Percentiles rank a stretch among this genome's conserved stretches.
phyloP scores from a whole-genome alignment of 2,888 invertebrate species.

The Ormyrus labotus region DNA sequence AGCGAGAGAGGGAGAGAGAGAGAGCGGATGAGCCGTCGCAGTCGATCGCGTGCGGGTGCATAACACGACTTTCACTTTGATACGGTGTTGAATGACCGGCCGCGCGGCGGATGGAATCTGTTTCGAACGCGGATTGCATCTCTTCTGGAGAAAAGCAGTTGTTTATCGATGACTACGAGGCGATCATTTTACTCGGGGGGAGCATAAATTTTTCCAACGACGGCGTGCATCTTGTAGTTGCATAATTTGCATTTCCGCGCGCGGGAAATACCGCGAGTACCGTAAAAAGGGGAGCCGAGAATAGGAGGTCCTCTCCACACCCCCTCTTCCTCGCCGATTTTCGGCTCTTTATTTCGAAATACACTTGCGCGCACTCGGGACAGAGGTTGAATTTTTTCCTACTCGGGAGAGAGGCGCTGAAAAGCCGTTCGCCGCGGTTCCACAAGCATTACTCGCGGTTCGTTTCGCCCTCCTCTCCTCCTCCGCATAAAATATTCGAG shows the following conservation, averaged over 20 bases:
- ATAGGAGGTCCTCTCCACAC: background rate
- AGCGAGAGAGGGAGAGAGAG: too few species aligned
- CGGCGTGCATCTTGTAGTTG: background rate
- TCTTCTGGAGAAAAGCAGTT: background rate
- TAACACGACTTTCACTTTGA: slow-evolving; percentile 33
- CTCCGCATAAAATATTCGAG: slow-evolving; percentile 14
- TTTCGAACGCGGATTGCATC: background rate
- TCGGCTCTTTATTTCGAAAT: slow-evolving; percentile 36
- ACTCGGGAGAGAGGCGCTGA: background rate
- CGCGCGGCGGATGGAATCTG: background rate
- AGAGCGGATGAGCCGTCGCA: too few species aligned
- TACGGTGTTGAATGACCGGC: background rate
- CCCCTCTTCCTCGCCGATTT: slow-evolving; percentile 23
- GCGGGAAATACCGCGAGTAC: background rate
- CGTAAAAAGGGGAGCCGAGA: background rate
- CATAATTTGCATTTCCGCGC: slow-evolving; percentile 5
- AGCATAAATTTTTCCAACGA: background rate
- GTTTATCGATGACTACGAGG: background rate
- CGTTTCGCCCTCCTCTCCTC: slow-evolving; percentile 9
- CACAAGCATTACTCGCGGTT: slow-evolving; percentile 20
- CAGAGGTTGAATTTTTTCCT: slow-evolving; percentile 9
- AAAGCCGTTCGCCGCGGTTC: background rate
- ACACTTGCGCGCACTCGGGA: slow-evolving; percentile 1
- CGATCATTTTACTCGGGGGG: background rate
- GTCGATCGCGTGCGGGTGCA: background rate